Conservation (phyloP, 2,888 invertebrate species). For the Spicauda simplicius region DNA sequence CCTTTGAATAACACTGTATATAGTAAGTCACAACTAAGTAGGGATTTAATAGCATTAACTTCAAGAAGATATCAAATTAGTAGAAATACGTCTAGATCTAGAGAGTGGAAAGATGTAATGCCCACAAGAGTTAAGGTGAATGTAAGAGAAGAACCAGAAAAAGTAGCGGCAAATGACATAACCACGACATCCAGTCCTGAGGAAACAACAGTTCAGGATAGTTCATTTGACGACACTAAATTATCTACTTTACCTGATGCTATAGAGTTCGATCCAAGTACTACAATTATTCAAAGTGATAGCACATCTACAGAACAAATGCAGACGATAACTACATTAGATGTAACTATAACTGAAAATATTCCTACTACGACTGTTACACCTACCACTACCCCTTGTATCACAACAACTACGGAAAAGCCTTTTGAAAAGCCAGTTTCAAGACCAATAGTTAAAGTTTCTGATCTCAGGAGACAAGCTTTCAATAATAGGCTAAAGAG, state of each 20-base stretch:
- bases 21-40: slow-evolving; percentile 62
- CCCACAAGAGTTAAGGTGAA: slow-evolving; percentile 55
- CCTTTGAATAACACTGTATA: slow-evolving; percentile 61
- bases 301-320: slow-evolving; percentile 40
- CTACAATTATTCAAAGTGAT: slow-evolving; percentile 32
- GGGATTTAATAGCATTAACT: slow-evolving; percentile 67
- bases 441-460: slow-evolving; percentile 54
- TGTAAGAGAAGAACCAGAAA: slow-evolving; percentile 43
- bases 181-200: slow-evolving; percentile 47
- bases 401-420: slow-evolving; percentile 49
- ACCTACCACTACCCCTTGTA: slow-evolving; percentile 42
- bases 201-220: slow-evolving; percentile 43
- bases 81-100: slow-evolving; percentile 62
- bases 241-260: slow-evolving; percentile 31
- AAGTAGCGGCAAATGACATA: slow-evolving; percentile 23
- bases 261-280: slow-evolving; percentile 41
- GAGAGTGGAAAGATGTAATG: slow-evolving; percentile 63
- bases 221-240: slow-evolving; percentile 36
- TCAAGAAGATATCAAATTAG: slow-evolving; percentile 63
- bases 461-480: slow-evolving; percentile 63
- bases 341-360: slow-evolving; percentile 36
- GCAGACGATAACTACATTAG: slow-evolving; percentile 36
- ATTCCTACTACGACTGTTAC: slow-evolving; percentile 40
- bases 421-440: slow-evolving; percentile 48
- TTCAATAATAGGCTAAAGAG: slow-evolving; percentile 68